These are phyloP conservation scores for Sebastes steindachneri DNA, from an alignment of 2,797 vertebrate species.

Conservation along the genomic window DNA sequence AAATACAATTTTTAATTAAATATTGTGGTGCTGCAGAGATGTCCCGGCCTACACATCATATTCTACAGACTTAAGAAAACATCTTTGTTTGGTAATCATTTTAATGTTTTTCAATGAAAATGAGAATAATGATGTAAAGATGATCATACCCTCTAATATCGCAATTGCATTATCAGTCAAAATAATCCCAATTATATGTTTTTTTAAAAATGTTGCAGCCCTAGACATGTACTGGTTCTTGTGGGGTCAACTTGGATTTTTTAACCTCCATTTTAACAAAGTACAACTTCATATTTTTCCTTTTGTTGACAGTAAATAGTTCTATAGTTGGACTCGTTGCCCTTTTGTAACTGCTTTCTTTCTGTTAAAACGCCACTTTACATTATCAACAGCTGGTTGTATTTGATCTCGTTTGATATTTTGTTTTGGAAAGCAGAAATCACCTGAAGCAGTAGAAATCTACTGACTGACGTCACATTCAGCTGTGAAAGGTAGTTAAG, in stretches of 20 bases:
- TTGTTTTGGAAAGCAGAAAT: conserved; percentile 8
- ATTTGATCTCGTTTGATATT: not conserved
- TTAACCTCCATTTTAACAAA: conserved; percentile 20
- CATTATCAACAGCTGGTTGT: not conserved
- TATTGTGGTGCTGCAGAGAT: too few species aligned
- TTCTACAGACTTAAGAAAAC: too few species aligned
- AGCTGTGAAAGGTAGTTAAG: not conserved
- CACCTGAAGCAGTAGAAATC: not conserved
- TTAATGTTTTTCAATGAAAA: too few species aligned
- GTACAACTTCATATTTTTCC: conserved; percentile 30
- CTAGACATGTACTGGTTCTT: not conserved
- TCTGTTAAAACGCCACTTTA: not conserved
- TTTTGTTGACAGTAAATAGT: conserved; percentile 14
- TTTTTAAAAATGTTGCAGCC: too few species aligned
- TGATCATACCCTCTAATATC: too few species aligned
- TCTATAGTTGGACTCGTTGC: not conserved
- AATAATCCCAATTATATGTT: too few species aligned
- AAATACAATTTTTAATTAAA: too few species aligned
- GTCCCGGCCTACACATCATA: too few species aligned
- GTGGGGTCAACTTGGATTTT: not conserved
- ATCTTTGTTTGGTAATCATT: too few species aligned
- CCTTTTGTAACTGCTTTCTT: not conserved
- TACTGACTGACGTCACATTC: conserved; percentile 11
- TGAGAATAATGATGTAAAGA: too few species aligned
- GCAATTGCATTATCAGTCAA: too few species aligned